Percentiles rank a stretch among this genome's conserved stretches.
These are phyloP conservation scores for Plecotus auritus DNA, from an alignment of 2,113 vertebrate genomes.

Conservation along the genomic window DNA sequence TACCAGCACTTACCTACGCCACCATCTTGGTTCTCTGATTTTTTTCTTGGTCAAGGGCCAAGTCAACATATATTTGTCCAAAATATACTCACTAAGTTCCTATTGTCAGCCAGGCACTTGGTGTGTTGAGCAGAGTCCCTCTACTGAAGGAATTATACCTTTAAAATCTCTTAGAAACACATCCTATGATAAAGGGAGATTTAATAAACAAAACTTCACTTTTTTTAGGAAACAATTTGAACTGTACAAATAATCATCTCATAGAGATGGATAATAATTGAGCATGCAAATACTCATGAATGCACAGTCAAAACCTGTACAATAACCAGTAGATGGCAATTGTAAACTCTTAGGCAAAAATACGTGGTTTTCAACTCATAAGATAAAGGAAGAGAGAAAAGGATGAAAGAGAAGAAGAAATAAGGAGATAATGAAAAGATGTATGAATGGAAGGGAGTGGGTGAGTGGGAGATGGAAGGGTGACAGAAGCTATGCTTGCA, in stretches of 20 bases:
- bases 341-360: slow-evolving; percentile 4
- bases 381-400: not conserved
- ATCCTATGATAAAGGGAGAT: not conserved
- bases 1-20: too few species aligned
- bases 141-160: not conserved
- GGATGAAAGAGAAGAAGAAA: not conserved
- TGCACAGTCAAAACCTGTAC: not conserved
- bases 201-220: not conserved
- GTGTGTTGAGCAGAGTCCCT: not conserved
- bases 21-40: not conserved
- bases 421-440: not conserved
- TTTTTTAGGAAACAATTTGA: not conserved
- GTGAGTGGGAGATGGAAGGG: not conserved
- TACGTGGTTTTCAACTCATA: not conserved
- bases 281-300: not conserved
- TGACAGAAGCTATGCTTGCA: not conserved
- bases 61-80: not conserved
- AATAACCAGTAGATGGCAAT: slow-evolving; percentile 50
- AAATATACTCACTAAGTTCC: not conserved
- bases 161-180: not conserved
- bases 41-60: not conserved
- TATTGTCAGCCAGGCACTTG: not conserved
- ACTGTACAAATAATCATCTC: not conserved
- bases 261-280: not conserved
- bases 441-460: not conserved